A percentile compares a stretch with the other conserved stretches of the same genome.
Conservation (phyloP, 2,888 invertebrate genomes). For the Agrotis segetum region DNA sequence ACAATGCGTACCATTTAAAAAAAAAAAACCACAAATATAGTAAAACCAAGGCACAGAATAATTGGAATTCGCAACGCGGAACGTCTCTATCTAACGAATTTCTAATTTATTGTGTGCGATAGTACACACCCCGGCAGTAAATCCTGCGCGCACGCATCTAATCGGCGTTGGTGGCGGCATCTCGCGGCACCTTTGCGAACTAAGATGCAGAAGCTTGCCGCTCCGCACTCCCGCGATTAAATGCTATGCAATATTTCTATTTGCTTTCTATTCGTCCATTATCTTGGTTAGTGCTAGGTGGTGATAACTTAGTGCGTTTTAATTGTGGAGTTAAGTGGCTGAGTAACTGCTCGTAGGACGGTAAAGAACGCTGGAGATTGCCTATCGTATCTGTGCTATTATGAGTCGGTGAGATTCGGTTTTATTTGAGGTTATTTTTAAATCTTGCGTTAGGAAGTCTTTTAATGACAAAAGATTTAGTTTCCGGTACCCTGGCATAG, state of each 20-base stretch:
- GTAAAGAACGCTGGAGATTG: slow-evolving; percentile 59
- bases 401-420: slow-evolving; percentile 36
- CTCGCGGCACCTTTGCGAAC: slow-evolving; percentile 88
- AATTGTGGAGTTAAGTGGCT: slow-evolving; percentile 68
- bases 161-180: slow-evolving; percentile 83
- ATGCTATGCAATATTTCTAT: slow-evolving; percentile 82
- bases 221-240: slow-evolving; percentile 68
- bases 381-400: slow-evolving; percentile 49
- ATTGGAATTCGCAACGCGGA: slow-evolving; percentile 82
- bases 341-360: slow-evolving; percentile 53
- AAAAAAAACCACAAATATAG: slow-evolving; percentile 62
- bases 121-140: slow-evolving; percentile 83
- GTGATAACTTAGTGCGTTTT: slow-evolving; percentile 71
- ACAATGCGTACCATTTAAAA: slow-evolving; percentile 57
- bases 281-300: slow-evolving; percentile 77
- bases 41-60: slow-evolving; percentile 75
- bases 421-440: slow-evolving; percentile 11
- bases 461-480: no score
- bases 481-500: no score
- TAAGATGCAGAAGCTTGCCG: slow-evolving; percentile 84
- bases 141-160: slow-evolving; percentile 87
- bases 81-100: slow-evolving; percentile 90
- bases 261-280: slow-evolving; percentile 71
- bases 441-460: background rate
- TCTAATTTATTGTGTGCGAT: slow-evolving; percentile 89